Conservation (phyloP, 2,797 vertebrate genomes). For the Rhabdomys pumilio region DNA sequence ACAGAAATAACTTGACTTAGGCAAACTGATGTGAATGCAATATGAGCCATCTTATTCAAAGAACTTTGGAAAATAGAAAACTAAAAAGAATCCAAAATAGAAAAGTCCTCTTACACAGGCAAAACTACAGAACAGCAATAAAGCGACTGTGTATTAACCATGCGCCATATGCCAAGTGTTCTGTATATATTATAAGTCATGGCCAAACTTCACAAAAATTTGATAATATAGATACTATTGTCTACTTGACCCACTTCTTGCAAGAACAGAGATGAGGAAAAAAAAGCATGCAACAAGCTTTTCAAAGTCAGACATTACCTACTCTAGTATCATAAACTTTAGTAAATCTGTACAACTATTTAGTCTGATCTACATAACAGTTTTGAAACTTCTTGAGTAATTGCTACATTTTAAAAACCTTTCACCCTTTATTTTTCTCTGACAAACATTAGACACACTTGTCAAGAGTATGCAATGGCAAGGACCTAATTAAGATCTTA, state of each 20-base stretch:
- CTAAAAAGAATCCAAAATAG: neutral
- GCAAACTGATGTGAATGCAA: neutral
- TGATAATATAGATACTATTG: neutral
- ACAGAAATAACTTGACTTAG: neutral
- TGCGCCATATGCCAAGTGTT: neutral
- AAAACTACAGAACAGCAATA: slow-evolving; percentile 13
- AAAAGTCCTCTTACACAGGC: neutral
- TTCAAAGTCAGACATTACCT: neutral
- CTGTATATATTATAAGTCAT: neutral
- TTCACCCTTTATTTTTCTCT: neutral
- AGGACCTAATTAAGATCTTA: neutral
- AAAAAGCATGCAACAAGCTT: neutral
- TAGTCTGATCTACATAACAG: neutral
- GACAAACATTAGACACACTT: neutral
- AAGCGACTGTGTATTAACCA: neutral
- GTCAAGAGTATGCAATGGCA: neutral
- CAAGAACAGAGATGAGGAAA: neutral
- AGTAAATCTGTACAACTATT: neutral
- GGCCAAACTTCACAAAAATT: neutral
- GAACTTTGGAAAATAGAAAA: slow-evolving; percentile 3
- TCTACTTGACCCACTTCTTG: neutral
- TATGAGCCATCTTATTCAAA: neutral
- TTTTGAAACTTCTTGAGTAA: slow-evolving; percentile 23
- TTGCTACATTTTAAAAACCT: neutral
- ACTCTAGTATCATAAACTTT: neutral